A percentile compares a stretch with the other conserved stretches of the same genome.
phyloP scores from a whole-genome alignment of 2,888 invertebrate genomes.

The Epistrophe eligans region DNA sequence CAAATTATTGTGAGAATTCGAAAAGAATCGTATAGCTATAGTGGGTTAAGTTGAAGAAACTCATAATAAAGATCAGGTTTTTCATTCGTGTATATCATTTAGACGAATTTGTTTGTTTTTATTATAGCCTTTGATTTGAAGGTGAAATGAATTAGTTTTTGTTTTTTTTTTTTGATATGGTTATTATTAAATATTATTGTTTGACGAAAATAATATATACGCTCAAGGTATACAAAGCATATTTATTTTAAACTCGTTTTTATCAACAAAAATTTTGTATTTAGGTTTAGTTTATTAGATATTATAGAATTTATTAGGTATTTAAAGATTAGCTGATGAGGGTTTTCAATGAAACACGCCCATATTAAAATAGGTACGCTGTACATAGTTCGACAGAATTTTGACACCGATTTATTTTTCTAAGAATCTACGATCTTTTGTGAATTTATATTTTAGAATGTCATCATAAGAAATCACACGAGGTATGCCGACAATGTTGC shows the following conservation, averaged over 20 bases:
- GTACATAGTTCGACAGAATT: too few relatives aligned
- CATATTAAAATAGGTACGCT: too few relatives aligned
- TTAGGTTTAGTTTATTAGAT: too few relatives aligned
- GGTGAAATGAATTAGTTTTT: constrained; percentile 3
- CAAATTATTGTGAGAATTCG: background rate
- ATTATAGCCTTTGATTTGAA: constrained; percentile 1
- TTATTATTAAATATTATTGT: constrained; percentile 4
- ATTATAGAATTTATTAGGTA: too few relatives aligned
- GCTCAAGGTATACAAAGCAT: background rate
- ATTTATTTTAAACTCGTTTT: background rate
- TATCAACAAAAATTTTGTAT: background rate
- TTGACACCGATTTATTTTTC: too few relatives aligned
- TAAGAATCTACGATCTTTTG: too few relatives aligned
- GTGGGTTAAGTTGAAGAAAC: constrained; percentile 23
- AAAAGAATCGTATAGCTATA: background rate
- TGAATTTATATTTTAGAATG: too few relatives aligned
- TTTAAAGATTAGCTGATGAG: background rate
- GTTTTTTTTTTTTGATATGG: background rate
- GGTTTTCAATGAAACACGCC: too few relatives aligned
- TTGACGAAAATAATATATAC: constrained; percentile 4
- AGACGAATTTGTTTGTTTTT: constrained; percentile 13
- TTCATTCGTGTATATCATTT: background rate
- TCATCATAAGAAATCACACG: too few relatives aligned
- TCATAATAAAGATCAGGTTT: constrained; percentile 1
- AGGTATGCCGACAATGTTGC: too few relatives aligned